phyloP scores from a whole-genome alignment of 2,113 vertebrate genomes.

The Anthoscopus minutus region DNA sequence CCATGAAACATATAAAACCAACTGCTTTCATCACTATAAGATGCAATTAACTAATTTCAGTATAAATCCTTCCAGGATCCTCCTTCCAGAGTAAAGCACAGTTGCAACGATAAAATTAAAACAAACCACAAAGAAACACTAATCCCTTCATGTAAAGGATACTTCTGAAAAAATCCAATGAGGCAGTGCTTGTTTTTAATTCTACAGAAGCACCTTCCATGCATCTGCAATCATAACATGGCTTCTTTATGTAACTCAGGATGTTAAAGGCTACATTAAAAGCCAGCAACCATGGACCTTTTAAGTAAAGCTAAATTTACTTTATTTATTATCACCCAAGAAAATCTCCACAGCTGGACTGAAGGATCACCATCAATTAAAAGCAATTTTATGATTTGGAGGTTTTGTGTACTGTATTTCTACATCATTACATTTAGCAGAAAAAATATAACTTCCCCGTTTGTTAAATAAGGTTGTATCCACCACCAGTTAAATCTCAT shows the following conservation, averaged over 20 bases:
- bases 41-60: not conserved
- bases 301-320: not conserved
- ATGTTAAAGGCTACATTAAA: not conserved
- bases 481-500: not conserved
- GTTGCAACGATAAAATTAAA: not conserved
- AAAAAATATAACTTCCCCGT: not conserved
- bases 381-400: not conserved
- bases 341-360: not conserved
- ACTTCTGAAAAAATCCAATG: not conserved
- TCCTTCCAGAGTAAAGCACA: not conserved
- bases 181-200: not conserved
- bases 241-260: not conserved
- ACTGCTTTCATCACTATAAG: not conserved
- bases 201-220: not conserved
- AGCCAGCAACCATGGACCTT: not conserved
- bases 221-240: not conserved
- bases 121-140: not conserved
- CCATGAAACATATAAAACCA: not conserved
- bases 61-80: not conserved
- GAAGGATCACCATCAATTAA: not conserved
- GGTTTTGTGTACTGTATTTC: not conserved
- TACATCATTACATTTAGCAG: not conserved
- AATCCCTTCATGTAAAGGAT: not conserved
- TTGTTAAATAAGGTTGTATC: not conserved
- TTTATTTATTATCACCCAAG: not conserved